Base-by-base conservation (phyloP, 2,888 invertebrate species). In the Eurois occulta region DNA sequence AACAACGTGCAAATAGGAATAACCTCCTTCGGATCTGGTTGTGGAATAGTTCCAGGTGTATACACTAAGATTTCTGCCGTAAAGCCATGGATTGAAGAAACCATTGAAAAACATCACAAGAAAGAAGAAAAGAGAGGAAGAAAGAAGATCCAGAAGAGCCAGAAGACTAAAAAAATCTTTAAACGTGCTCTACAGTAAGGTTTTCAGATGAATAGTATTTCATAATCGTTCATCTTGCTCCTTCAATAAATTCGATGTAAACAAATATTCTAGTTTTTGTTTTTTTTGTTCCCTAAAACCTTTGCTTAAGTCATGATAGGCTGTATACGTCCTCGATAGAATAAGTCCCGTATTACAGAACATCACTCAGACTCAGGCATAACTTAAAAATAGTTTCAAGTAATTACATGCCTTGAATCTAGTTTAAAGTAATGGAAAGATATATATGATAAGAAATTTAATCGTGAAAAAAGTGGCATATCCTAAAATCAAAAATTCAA, bases 21-120 rank as follows among this genome's bases (percentile, higher is more conserved):
- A 0, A 90, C 93, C 0, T 93, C 93, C 0, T 92, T 90, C 1
- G 93, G 93, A 0, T 76, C 86, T 1, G 87, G 87, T 0, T 93
- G 93, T 46, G 93, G 92, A 0, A 35, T 68, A 1, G 43, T 80
- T 1, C 92, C 93, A 6, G 93, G 92, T 7, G 90, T 93, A 0
- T 93, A 93, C 60, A 85, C 90, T 0, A 93, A 86, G 55, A 81
- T 93, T 0, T 70, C 89, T 0, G n/a, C 72, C 0, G 46, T 91
- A 38, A 60, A 83, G 24, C 69, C 84, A 2, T 93, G 93, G 93
- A 91, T 93, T 35, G 68, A 72, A 11, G 77, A 86, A 0, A 88
- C 62, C 2, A 77, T 88, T n/a, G 38, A 80, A 24, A 32, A 48
- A n/a, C n/a, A 81, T n/a, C 70, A 77, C 11, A 67, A 62, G 4